Evolutionary conservation across 2,888 invertebrate species (phyloP), one percentile per base, ranked within the genome.

Genomic region (Laothoe populi): DNA sequence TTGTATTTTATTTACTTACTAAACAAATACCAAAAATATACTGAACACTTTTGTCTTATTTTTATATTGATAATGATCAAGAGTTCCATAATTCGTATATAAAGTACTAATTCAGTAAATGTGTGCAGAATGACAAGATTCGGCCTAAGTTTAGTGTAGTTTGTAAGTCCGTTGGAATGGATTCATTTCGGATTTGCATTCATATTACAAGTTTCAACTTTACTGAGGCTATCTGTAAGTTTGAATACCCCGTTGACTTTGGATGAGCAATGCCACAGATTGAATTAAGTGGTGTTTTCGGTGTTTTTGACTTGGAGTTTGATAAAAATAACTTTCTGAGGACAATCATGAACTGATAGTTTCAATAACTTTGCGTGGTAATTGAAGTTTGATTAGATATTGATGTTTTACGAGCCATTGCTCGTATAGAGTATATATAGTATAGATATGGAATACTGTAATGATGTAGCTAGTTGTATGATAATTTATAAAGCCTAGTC

Each of bases 171-270:
- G 31, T 49, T 10, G 49, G n/a, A 49, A 49, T 49, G 49, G 49
- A 53, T 53, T 53, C 31, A 31, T 53, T 53, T 53, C 31, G 49
- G 31, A 53, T 53, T 53, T 53, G 49, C 49, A 53, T 53, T 53
- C 49, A 53, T 53, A 53, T 53, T 53, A 53, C 49, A 53, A 53
- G 49, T 53, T 53, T 26, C 19, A 31, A 53, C 49, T 53, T 53
- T 31, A 53, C 31, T 31, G 16, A 16, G 31, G 31, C 31, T 46
- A 44, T 44, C 44, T 38, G 21, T 23, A 40, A 57, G 40, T 24
- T 57, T 57, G 24, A 42, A 42, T 40, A 21, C 40, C 40, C 16
- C 49, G 16, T 53, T 53, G 49, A 53, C 49, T 31, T 53, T 53
- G 31, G 24, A 35, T 31, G 45, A 57, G 40, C 2, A 44, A 19